These are phyloP conservation scores for Brachyopa scutellaris DNA, from an alignment of 2,888 invertebrate species.

Conservation along the genomic window DNA sequence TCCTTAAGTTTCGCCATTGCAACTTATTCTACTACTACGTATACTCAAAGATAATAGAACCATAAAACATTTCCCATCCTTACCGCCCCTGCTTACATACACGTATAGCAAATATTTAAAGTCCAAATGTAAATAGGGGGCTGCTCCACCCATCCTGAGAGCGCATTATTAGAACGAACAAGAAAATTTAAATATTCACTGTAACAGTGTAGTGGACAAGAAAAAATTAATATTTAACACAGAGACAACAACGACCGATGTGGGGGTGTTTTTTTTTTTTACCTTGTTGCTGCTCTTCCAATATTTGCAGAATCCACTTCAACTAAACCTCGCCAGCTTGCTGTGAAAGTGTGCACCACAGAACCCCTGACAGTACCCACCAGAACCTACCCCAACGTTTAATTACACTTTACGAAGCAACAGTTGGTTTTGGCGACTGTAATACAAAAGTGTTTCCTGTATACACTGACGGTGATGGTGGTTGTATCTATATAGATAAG, in stretches of 20 bases:
- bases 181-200: conserved; percentile 14
- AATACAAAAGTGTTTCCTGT: not conserved
- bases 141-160: not conserved
- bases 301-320: conserved; percentile 39
- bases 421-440: conserved; percentile 26
- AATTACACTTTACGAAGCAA: conserved; percentile 44
- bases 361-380: too few species aligned
- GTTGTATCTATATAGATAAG: too few species aligned
- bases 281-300: conserved; percentile 7
- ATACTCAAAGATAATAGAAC: too few species aligned
- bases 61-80: not conserved
- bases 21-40: too few species aligned
- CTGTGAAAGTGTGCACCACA: conserved; percentile 22
- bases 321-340: conserved; percentile 8
- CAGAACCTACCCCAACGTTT: conserved; percentile 34
- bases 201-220: not conserved
- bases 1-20: too few species aligned
- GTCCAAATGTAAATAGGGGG: not conserved
- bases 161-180: not conserved
- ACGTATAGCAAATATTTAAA: conserved; percentile 16
- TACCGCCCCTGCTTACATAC: too few species aligned
- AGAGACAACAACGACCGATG: not conserved
- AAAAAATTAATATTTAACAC: conserved; percentile 9
- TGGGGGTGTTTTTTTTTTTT: too few species aligned
- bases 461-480: not conserved